Base-by-base conservation (phyloP, 1,140 invertebrate species). In the Neoseiulus cucumeris region DNA sequence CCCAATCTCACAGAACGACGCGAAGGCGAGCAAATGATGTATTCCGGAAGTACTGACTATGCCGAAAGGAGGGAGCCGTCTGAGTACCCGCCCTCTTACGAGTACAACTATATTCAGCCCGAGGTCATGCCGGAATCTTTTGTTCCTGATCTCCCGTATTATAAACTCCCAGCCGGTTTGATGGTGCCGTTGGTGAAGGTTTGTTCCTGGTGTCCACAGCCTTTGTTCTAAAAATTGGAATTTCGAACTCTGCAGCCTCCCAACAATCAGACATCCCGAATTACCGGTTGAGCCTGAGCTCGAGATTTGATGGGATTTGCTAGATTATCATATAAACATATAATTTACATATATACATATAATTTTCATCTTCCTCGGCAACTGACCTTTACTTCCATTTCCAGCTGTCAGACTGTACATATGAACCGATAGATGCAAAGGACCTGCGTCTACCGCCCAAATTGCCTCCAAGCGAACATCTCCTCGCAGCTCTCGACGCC, bases 131-230 rank as follows among this genome's bases (percentile, higher is more conserved):
- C 51, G 2, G 51, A 59, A 33, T 59, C 51, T 25, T 59, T 89
- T 64, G 83, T 91, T 76, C 91, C 91, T 14, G 86, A 86, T 65
- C 85, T 91, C 68, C 91, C 92, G 59, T 98, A 97, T 74, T 97
- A 87, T 75, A 93, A 98, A 74, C 78, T 97, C 64, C 94, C 94
- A 17, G 92, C 92, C 68, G 92, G 91, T 64, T 77, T 97, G 0
- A 95, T 96, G 85, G 89, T 91, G 39, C 89, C 91, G 12, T 77
- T 95, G 7, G 88, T 97, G 65, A 90, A 89, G 80, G 84, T 87
- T 76, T 70, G 67, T 69, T 44, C 2, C 44, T 28, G 18, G 7
- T 12, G 18, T n/a, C n/a, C n/a, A n/a, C n/a, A n/a, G n/a, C n/a
- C n/a, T n/a, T n/a, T n/a, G n/a, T n/a, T n/a, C n/a, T n/a, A n/a